Base-by-base conservation (phyloP, 2,888 invertebrate genomes). In the Limenitis camilla region DNA sequence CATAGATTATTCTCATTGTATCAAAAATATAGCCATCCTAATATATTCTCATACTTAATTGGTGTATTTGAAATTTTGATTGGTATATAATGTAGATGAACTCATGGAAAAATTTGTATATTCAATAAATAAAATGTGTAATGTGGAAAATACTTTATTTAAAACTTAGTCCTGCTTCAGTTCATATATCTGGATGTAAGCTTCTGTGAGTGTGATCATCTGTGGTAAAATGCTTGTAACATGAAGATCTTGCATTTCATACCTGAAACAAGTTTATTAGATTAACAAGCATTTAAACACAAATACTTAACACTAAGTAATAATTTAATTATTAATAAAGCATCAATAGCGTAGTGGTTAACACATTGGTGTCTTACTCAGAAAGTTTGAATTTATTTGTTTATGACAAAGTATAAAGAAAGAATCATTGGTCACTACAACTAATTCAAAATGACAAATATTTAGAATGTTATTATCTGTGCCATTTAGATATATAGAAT, bases 131-230 rank as follows among this genome's bases (percentile, higher is more conserved):
- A 76, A 81, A 78, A 59, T 44, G 64, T 65, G 69, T 66, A 73
- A 56, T 60, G 53, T 50, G 50, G 59, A 68, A 65, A 52, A 68
- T 71, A 72, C 69, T 72, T 60, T 64, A 57, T 58, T 61, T 62
- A 61, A 50, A 35, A 46, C 49, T 77, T 69, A 84, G 70, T 88
- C 87, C 73, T 83, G 81, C 56, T 87, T 88, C 48, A 87, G 72
- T 78, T 93, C 92, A 81, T 93, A 93, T 66, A 93, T 91, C 80
- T 99, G 99, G 72, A 99, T 98, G 75, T 99, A 99, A 4, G 98
- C 97, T 85, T 99, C 99, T 1, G 99, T 98, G 19, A 99, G 89
- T 0, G 99, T 98, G 56, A 99, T 99, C 98, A 99, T 99, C 84
- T 99, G 99, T 5, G 99, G 99, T 53, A 99, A 88, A 69, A 99